A percentile compares a stretch with the other conserved stretches of the same genome.
phyloP scores from a whole-genome alignment of 2,797 vertebrate species.

The Picus viridis region DNA sequence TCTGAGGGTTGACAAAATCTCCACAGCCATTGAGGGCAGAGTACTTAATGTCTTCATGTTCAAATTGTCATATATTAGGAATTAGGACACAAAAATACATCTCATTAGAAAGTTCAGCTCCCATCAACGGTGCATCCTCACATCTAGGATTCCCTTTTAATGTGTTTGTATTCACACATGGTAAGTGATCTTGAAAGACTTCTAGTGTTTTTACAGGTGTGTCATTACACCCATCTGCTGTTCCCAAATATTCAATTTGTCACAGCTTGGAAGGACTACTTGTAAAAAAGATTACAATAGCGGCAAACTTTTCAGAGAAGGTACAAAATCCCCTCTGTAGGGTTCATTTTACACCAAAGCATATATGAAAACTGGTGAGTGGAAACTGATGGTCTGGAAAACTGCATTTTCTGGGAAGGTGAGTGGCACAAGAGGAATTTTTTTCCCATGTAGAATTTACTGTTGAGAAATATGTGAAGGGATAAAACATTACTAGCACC shows the following conservation, averaged over 20 bases:
- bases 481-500: neutral
- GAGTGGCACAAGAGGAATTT: neutral
- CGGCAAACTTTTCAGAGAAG: neutral
- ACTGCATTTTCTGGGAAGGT: neutral
- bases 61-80: neutral
- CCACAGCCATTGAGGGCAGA: neutral
- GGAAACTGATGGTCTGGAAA: neutral
- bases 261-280: neutral
- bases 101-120: neutral
- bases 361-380: neutral
- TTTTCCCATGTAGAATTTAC: neutral
- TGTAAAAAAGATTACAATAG: neutral
- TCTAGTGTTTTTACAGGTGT: neutral
- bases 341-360: neutral
- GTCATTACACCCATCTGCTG: neutral
- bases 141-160: neutral
- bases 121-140: neutral
- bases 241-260: neutral
- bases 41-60: neutral
- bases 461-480: neutral
- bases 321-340: neutral
- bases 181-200: neutral
- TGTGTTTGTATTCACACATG: neutral
- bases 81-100: neutral
- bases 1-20: neutral